Percentiles rank a stretch among this genome's conserved stretches.
phyloP scores from a whole-genome alignment of 2,113 vertebrate genomes.

The Paedocypris sp. region DNA sequence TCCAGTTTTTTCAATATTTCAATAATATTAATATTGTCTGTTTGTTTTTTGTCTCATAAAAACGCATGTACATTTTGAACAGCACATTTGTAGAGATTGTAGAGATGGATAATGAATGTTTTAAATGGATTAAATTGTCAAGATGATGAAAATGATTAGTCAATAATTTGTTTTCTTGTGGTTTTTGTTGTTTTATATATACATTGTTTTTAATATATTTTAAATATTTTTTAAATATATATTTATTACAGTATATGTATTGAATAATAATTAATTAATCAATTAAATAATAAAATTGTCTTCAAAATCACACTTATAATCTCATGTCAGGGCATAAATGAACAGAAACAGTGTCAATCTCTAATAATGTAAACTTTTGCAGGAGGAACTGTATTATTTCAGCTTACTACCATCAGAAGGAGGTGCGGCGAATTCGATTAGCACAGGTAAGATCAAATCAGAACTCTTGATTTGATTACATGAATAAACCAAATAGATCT shows the following conservation, averaged over 20 bases:
- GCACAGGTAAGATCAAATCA: constrained; percentile 47
- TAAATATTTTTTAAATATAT: not conserved
- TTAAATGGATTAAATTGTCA: too few relatives aligned
- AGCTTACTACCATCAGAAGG: constrained; percentile 61
- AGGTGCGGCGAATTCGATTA: constrained; percentile 44
- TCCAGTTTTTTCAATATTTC: too few relatives aligned
- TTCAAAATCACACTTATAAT: too few relatives aligned
- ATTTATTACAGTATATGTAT: not conserved
- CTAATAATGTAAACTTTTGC: constrained; percentile 29
- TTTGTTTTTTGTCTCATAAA: too few relatives aligned
- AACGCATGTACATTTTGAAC: too few relatives aligned
- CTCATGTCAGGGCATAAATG: too few relatives aligned
- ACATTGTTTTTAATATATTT: not conserved
- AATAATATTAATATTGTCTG: too few relatives aligned
- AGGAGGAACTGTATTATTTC: constrained; percentile 67
- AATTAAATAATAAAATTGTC: not conserved
- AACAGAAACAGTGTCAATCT: not conserved
- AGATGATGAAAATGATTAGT: too few relatives aligned
- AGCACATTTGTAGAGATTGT: too few relatives aligned
- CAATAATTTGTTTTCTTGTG: not conserved
- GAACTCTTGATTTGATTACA: not conserved
- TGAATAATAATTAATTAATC: not conserved
- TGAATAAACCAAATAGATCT: not conserved
- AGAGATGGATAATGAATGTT: too few relatives aligned
- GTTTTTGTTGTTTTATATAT: not conserved